A percentile compares a stretch with the other conserved stretches of the same genome.
These are phyloP conservation scores for Helostoma temminkii DNA, from an alignment of 2,797 vertebrate species.

Conservation along the genomic window DNA sequence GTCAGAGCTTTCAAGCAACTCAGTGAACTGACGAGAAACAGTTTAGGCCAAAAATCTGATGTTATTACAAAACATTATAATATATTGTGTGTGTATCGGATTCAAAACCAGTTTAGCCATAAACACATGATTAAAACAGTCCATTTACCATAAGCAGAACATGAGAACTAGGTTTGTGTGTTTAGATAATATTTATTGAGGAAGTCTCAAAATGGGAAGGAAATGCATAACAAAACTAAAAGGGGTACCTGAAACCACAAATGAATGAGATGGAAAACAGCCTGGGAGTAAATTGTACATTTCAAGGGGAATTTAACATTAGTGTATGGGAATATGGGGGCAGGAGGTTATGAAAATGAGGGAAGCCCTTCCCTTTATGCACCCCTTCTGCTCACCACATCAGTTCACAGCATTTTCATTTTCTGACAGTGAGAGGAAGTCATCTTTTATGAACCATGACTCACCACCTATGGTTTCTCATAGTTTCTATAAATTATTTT, in stretches of 20 bases:
- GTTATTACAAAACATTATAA: neutral
- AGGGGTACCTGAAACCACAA: slow-evolving; percentile 35
- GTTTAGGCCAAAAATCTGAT: too few species aligned
- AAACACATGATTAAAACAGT: neutral
- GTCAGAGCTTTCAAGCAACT: slow-evolving; percentile 24
- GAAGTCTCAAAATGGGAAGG: slow-evolving; percentile 33
- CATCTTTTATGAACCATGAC: neutral
- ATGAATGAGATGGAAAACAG: slow-evolving; percentile 45
- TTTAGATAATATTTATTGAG: neutral
- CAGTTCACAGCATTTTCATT: slow-evolving; percentile 27
- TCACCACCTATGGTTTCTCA: slow-evolving; percentile 2
- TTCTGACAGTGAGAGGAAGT: slow-evolving; percentile 34
- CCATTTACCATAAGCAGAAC: slow-evolving; percentile 35
- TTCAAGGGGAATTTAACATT: slow-evolving; percentile 46
- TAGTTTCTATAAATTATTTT: slow-evolving; percentile 5
- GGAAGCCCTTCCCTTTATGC: slow-evolving; percentile 63
- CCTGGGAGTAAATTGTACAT: neutral
- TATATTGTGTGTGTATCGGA: neutral
- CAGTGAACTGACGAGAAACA: neutral
- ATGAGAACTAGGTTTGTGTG: slow-evolving; percentile 21
- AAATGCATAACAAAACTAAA: slow-evolving; percentile 62
- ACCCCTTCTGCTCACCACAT: slow-evolving; percentile 7
- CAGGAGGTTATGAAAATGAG: slow-evolving; percentile 49
- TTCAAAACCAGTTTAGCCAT: neutral
- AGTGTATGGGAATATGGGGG: slow-evolving; percentile 19